Percentiles rank a stretch among this genome's conserved stretches.
Conservation (phyloP, 1,140 invertebrate species). For the Papilio polytes region DNA sequence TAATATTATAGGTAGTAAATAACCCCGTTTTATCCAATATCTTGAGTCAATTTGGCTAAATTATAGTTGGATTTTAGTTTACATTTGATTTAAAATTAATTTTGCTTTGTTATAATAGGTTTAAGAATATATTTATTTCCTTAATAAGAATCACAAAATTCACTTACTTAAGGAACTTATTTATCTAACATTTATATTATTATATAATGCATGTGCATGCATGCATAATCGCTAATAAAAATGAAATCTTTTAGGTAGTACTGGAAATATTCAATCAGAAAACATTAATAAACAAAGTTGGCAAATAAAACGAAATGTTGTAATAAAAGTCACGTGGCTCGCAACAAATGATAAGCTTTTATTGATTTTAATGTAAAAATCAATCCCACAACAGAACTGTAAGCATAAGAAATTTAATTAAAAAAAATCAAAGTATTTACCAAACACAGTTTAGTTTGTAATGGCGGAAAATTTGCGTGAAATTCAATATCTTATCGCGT, state of each 20-base stretch:
- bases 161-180: too few relatives aligned
- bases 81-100: too few relatives aligned
- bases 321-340: constrained; percentile 38
- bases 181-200: too few relatives aligned
- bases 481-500: constrained; percentile 72
- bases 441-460: constrained; percentile 76
- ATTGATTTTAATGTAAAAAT: constrained; percentile 60
- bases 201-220: too few relatives aligned
- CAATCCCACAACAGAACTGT: constrained; percentile 57
- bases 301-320: neutral
- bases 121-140: too few relatives aligned
- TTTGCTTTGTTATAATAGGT: too few relatives aligned
- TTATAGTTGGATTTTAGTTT: too few relatives aligned
- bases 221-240: neutral
- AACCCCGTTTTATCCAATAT: too few relatives aligned
- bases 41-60: too few relatives aligned
- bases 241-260: neutral
- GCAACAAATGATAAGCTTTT: constrained; percentile 37
- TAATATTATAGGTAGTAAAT: too few relatives aligned
- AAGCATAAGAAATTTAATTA: constrained; percentile 74
- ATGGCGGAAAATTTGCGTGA: constrained; percentile 74
- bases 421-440: constrained; percentile 78
- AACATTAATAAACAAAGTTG: constrained; percentile 3
- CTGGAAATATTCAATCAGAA: neutral
- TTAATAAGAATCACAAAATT: too few relatives aligned